A percentile compares a stretch with the other conserved stretches of the same genome.
Evolutionary conservation across 1,140 invertebrate genomes (phyloP).

Genomic region (Pseudomyrmex concolor): DNA sequence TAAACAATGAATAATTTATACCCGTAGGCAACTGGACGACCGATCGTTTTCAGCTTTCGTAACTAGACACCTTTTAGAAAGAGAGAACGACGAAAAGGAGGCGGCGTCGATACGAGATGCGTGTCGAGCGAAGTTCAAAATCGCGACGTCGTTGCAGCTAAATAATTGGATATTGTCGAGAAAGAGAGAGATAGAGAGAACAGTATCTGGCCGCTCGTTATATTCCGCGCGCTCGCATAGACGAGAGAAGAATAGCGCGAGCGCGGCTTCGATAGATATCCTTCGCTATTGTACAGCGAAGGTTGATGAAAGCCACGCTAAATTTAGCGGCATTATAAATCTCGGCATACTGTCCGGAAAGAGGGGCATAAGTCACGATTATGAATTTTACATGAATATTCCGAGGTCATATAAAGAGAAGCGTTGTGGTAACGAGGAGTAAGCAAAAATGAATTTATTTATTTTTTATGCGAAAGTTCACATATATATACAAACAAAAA

Average conservation of each 20-base stretch:
- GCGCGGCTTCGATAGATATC: slow-evolving; percentile 35
- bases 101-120: slow-evolving; percentile 1
- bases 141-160: slow-evolving; percentile 36
- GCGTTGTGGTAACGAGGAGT: not conserved
- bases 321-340: slow-evolving; percentile 51
- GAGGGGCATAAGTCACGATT: slow-evolving; percentile 54
- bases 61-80: slow-evolving; percentile 1
- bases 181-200: not conserved
- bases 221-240: not conserved
- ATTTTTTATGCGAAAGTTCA: not conserved
- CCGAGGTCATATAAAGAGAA: slow-evolving; percentile 5
- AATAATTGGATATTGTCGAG: slow-evolving; percentile 52
- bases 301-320: slow-evolving; percentile 48
- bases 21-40: slow-evolving; percentile 1
- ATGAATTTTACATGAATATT: slow-evolving; percentile 55
- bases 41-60: slow-evolving; percentile 22
- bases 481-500: no score
- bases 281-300: slow-evolving; percentile 17
- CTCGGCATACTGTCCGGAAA: slow-evolving; percentile 9
- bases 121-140: slow-evolving; percentile 22
- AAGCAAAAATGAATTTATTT: not conserved
- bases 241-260: slow-evolving; percentile 33
- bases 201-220: slow-evolving; percentile 6
- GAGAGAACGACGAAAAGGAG: not conserved
- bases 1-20: slow-evolving; percentile 64